Evolutionary conservation across 2,113 vertebrate genomes (phyloP).

Genomic region (Nibea albiflora): DNA sequence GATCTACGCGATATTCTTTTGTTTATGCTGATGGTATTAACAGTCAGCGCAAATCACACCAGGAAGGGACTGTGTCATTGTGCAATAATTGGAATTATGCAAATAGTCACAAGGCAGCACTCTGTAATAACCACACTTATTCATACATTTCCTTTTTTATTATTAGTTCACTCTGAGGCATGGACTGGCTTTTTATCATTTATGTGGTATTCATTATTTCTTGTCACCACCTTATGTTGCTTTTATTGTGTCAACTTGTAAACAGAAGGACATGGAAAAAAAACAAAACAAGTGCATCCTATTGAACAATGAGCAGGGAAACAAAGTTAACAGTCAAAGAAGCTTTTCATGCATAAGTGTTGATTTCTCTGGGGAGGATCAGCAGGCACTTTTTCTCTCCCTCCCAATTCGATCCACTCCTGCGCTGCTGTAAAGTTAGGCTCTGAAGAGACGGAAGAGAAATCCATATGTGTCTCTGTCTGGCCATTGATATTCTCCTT

Average conservation of each 20-base stretch:
- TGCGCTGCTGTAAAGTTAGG: slow-evolving; percentile 80
- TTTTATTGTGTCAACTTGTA: slow-evolving; percentile 68
- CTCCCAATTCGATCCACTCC: slow-evolving; percentile 74
- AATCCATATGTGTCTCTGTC: slow-evolving; percentile 83
- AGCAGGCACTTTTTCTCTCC: slow-evolving; percentile 77
- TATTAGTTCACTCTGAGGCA: slow-evolving; percentile 68
- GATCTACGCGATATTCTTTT: slow-evolving; percentile 67
- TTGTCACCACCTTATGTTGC: slow-evolving; percentile 67
- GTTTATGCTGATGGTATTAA: slow-evolving; percentile 82
- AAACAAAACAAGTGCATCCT: slow-evolving; percentile 64
- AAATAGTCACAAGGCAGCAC: slow-evolving; percentile 75
- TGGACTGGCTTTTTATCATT: slow-evolving; percentile 58
- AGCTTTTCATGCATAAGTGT: slow-evolving; percentile 82
- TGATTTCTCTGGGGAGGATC: slow-evolving; percentile 82
- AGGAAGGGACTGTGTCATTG: slow-evolving; percentile 79
- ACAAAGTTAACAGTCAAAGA: slow-evolving; percentile 81
- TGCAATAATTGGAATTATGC: slow-evolving; percentile 83
- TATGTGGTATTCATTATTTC: slow-evolving; percentile 72
- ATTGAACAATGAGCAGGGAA: slow-evolving; percentile 76
- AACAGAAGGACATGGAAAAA: slow-evolving; percentile 63
- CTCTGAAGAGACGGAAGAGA: slow-evolving; percentile 81
- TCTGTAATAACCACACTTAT: slow-evolving; percentile 76
- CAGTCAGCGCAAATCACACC: slow-evolving; percentile 82
- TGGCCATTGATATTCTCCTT: slow-evolving; percentile 84
- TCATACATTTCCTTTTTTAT: slow-evolving; percentile 76